Evolutionary conservation across 1,140 invertebrate species (phyloP), one percentile per base, ranked within the genome.

Genomic region (Achatina immaculata): DNA sequence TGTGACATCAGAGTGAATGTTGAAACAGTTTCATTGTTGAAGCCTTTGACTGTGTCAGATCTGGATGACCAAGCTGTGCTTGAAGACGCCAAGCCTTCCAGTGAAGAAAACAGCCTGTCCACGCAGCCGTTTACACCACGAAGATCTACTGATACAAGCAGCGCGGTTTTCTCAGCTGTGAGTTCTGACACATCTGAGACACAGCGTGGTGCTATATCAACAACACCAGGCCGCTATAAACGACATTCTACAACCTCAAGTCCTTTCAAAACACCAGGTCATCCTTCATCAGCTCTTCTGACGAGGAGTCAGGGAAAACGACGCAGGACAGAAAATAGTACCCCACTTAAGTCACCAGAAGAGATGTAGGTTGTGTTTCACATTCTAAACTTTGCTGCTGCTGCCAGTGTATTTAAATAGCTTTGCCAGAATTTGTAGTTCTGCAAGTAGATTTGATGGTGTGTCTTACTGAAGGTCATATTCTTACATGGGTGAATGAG

Each of bases 341-440:
- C 45, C 34, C 79, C 45, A 55, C 48, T 40, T 24, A 58, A 78
- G 38, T 48, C 72, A 68, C 55, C 43, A 40, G 77, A 78, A 36
- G 40, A 78, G 58, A 78, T 78, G 75, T 78, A 24, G 31, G 74
- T 76, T 9, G 11, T 36, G n/a, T n/a, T n/a, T n/a, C n/a, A n/a
- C n/a, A n/a, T n/a, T n/a, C n/a, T n/a, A n/a, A n/a, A n/a, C n/a
- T n/a, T n/a, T n/a, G n/a, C n/a, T n/a, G n/a, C n/a, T n/a, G n/a
- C n/a, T n/a, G n/a, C n/a, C n/a, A n/a, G n/a, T n/a, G n/a, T n/a
- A n/a, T n/a, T n/a, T n/a, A n/a, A n/a, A n/a, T n/a, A n/a, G n/a
- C n/a, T n/a, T n/a, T n/a, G n/a, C n/a, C n/a, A n/a, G n/a, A n/a
- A n/a, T n/a, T n/a, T n/a, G n/a, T n/a, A n/a, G n/a, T n/a, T n/a